Percentiles rank a stretch among this genome's conserved stretches.
phyloP scores from a whole-genome alignment of 2,113 vertebrate species.

The Myotis lucifugus region DNA sequence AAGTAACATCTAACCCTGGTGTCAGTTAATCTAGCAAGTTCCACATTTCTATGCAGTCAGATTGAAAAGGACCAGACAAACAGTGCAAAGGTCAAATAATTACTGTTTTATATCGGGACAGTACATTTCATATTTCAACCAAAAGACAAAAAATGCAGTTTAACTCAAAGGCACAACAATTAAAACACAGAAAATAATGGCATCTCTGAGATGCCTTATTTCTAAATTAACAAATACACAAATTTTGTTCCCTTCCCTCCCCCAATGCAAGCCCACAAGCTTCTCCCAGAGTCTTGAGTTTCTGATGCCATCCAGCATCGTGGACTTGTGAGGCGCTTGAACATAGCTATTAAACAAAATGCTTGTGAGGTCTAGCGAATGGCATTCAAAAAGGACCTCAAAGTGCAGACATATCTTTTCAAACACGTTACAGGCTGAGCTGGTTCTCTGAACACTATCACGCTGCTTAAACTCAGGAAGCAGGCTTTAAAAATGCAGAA shows the following conservation, averaged over 20 bases:
- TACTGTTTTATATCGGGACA: constrained; percentile 73
- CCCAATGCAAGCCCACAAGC: constrained; percentile 52
- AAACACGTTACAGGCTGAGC: constrained; percentile 66
- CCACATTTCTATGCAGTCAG: constrained; percentile 66
- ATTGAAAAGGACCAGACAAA: constrained; percentile 77
- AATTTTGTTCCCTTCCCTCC: constrained; percentile 58
- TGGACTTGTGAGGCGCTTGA: constrained; percentile 69
- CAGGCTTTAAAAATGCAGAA: constrained; percentile 66
- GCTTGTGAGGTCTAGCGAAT: constrained; percentile 63
- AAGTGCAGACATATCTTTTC: constrained; percentile 72
- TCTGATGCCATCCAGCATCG: constrained; percentile 16
- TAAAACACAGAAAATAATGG: constrained; percentile 25
- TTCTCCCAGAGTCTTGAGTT: constrained; percentile 67
- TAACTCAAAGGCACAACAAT: constrained; percentile 80
- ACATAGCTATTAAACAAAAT: constrained; percentile 55
- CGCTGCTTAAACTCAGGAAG: constrained; percentile 72
- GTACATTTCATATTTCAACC: constrained; percentile 70
- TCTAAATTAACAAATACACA: constrained; percentile 57
- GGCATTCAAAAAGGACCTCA: constrained; percentile 57
- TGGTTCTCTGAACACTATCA: constrained; percentile 66
- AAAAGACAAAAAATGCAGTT: constrained; percentile 70
- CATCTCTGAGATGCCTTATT: constrained; percentile 56
- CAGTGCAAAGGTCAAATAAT: constrained; percentile 81
- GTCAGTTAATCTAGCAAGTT: constrained; percentile 60
- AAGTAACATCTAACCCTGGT: constrained; percentile 58